These are phyloP conservation scores for Meteorus sp. DNA, from an alignment of 1,140 invertebrate species.

Conservation along the genomic window DNA sequence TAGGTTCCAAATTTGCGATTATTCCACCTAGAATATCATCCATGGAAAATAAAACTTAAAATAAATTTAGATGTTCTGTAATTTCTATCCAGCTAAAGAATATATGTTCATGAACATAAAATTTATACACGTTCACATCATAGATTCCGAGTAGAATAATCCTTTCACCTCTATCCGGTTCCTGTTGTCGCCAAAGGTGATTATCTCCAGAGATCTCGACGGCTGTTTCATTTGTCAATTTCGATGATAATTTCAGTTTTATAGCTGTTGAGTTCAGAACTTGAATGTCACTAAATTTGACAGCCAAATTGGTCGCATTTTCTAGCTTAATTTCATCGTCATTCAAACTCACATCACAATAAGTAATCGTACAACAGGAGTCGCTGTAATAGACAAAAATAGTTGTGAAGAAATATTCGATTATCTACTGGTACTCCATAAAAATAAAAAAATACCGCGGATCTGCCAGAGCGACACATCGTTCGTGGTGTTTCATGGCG, in stretches of 20 bases:
- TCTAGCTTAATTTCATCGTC: constrained; percentile 67
- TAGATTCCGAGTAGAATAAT: too few species aligned
- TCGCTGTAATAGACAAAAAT: constrained; percentile 60
- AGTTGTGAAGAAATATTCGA: neutral
- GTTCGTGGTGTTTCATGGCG: constrained; percentile 48
- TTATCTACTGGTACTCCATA: neutral
- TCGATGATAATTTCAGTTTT: constrained; percentile 45
- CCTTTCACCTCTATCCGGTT: constrained; percentile 48
- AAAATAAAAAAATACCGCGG: constrained; percentile 37
- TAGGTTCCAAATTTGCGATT: constrained; percentile 49
- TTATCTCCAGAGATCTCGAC: constrained; percentile 55
- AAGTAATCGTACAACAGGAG: constrained; percentile 78
- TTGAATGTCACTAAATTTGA: constrained; percentile 51
- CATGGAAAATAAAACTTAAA: too few species aligned
- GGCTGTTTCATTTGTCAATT: constrained; percentile 40
- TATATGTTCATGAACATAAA: too few species aligned
- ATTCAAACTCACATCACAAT: constrained; percentile 78
- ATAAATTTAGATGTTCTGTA: too few species aligned
- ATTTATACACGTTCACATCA: too few species aligned
- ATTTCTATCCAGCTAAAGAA: too few species aligned
- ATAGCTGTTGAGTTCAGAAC: constrained; percentile 54
- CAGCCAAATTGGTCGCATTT: constrained; percentile 40
- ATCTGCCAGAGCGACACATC: constrained; percentile 48
- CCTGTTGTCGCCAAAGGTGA: constrained; percentile 50
- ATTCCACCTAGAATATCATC: constrained; percentile 53